Evolutionary conservation across 2,797 vertebrate genomes (phyloP), one percentile per base, ranked within the genome.

Genomic region (Orestias chungarensis): DNA sequence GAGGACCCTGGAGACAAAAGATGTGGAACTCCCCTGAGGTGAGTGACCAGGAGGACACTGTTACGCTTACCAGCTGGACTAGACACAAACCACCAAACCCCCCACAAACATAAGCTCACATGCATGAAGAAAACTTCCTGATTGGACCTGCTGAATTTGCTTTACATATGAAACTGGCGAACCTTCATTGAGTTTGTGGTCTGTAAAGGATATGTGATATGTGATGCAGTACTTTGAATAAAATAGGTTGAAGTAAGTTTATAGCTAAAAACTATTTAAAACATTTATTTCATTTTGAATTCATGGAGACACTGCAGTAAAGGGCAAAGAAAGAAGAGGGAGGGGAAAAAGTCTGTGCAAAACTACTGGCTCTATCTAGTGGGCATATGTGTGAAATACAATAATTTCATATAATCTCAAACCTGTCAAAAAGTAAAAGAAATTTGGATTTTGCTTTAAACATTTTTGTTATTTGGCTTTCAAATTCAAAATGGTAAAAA

Each of bases 31-130:
- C 87, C 91, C 91, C 76, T 44, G 90, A 90, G 90, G 79, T 90
- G 75, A 85, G 76, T 91, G 91, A 93, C 91, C 93, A 87, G 84
- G 78, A 89, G 84, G 88, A 93, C 89, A 86, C 68, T 54, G 73
- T 70, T 79, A 55, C 88, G 89, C 85, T 80, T 86, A 88, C 93
- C 93, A 94, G 93, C 93, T 95, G 93, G 89, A 94, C 90, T 76
- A 84, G 67, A 88, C 64, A 66, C 71, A 65, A 18, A 29, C 15
- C 54, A 59, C 59, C 35, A 38, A 40, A 31, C 66, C 66, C 42
- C 17, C 52, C 25, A 68, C 31, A 46, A n/a, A 43, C 8, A 57
- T 38, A 46, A 68, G 71, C 50, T 31, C 25, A 47, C 52, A 31
- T 31, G 31, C 38, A 64, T 35, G 29, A 50, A 23, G 66, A 15